Conservation (phyloP, 2,113 vertebrate species). For the Pholis gunnellus region DNA sequence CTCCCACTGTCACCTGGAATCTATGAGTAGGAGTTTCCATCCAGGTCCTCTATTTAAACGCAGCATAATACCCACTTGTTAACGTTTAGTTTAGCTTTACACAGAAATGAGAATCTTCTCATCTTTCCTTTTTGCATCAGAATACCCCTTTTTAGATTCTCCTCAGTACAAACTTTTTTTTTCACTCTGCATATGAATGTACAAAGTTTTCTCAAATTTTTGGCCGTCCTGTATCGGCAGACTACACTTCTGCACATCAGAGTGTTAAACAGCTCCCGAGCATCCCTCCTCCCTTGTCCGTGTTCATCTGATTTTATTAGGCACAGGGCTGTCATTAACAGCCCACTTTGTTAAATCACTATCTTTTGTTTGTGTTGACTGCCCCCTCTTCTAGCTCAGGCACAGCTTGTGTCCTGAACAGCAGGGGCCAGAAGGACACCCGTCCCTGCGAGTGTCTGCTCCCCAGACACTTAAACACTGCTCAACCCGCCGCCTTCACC, state of each 20-base stretch:
- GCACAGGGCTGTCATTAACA: conserved; percentile 74
- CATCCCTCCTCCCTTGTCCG: conserved; percentile 41
- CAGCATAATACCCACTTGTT: background rate
- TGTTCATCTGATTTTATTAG: conserved; percentile 69
- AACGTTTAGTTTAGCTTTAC: background rate
- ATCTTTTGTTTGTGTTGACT: conserved; percentile 73
- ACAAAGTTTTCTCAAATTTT: conserved; percentile 4
- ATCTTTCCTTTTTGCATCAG: background rate
- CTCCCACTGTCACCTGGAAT: background rate
- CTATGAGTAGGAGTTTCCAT: background rate
- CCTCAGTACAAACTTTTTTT: background rate
- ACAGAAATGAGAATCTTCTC: background rate
- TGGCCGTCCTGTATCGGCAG: background rate
- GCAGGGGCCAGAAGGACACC: conserved; percentile 70
- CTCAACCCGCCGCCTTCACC: conserved; percentile 56
- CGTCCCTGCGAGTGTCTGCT: conserved; percentile 50
- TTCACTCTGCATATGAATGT: background rate
- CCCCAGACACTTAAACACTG: conserved; percentile 69
- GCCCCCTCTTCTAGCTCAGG: conserved; percentile 59
- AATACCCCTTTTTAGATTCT: background rate
- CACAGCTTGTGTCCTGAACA: conserved; percentile 80
- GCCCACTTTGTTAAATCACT: conserved; percentile 82
- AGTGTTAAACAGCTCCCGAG: conserved; percentile 22
- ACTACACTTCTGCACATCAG: conserved; percentile 13
- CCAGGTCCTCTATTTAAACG: background rate